Conservation (phyloP, 2,113 vertebrate genomes). For the Xiphophorus couchianus region DNA sequence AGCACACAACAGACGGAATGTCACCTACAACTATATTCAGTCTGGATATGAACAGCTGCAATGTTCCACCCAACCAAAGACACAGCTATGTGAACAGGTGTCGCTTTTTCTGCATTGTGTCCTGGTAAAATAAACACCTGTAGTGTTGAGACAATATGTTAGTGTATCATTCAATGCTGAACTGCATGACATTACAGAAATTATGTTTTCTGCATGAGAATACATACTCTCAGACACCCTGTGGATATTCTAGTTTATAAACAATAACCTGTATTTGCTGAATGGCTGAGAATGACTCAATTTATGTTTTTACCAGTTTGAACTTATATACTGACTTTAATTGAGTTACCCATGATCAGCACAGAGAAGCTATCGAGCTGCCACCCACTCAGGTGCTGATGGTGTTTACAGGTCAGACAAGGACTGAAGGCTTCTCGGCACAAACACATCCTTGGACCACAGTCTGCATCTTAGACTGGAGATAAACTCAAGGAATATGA, state of each 20-base stretch:
- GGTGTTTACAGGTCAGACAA: conserved; percentile 44
- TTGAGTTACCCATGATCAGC: conserved; percentile 15
- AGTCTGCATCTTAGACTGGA: conserved; percentile 17
- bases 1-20: conserved; percentile 30
- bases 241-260: neutral
- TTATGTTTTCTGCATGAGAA: neutral
- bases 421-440: conserved; percentile 29
- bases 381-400: conserved; percentile 20
- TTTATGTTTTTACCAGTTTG: neutral
- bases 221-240: neutral
- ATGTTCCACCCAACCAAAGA: neutral
- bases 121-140: neutral
- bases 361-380: conserved; percentile 3
- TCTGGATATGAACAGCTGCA: conserved; percentile 17
- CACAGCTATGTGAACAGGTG: neutral
- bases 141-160: conserved; percentile 7
- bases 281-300: neutral
- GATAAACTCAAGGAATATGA: neutral
- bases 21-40: conserved; percentile 25
- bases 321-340: neutral
- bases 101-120: neutral
- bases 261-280: neutral
- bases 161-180: conserved; percentile 5
- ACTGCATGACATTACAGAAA: neutral
- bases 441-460: conserved; percentile 1